Conservation (phyloP, 2,888 invertebrate species). For the Himalopsyche japonica region DNA sequence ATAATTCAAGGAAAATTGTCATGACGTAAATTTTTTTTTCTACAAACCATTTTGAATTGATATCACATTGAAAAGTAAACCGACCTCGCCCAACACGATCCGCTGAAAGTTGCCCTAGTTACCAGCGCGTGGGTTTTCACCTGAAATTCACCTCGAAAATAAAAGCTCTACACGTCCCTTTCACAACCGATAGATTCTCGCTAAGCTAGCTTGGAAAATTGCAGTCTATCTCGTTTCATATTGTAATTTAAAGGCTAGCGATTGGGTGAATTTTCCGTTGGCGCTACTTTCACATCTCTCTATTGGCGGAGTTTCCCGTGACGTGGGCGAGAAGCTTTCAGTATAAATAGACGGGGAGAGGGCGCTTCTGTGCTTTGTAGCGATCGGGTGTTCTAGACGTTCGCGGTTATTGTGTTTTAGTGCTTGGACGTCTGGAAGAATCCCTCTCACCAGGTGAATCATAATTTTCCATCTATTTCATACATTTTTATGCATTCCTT, state of each 20-base stretch:
- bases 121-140: slow-evolving; percentile 6
- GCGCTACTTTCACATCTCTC: slow-evolving; percentile 20
- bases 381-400: not conserved
- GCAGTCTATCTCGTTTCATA: not conserved
- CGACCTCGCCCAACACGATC: slow-evolving; percentile 38
- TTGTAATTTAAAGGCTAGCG: not conserved
- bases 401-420: not conserved
- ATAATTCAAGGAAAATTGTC: too few species aligned
- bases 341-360: slow-evolving; percentile 33
- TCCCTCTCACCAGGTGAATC: not conserved
- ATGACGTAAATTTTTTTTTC: not conserved
- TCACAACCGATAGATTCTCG: not conserved
- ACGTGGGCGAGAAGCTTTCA: slow-evolving; percentile 27
- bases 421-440: not conserved
- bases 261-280: slow-evolving; percentile 27
- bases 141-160: not conserved
- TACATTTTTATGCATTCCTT: not conserved
- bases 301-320: slow-evolving; percentile 22
- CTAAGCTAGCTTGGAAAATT: not conserved
- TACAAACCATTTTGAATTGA: not conserved
- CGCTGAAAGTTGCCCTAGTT: slow-evolving; percentile 34
- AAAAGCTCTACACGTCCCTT: slow-evolving; percentile 1
- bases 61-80: not conserved
- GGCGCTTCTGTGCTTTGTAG: slow-evolving; percentile 28
- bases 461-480: not conserved